A percentile compares a stretch with the other conserved stretches of the same genome.
Conservation (phyloP, 2,797 vertebrate species). For the Picus viridis region DNA sequence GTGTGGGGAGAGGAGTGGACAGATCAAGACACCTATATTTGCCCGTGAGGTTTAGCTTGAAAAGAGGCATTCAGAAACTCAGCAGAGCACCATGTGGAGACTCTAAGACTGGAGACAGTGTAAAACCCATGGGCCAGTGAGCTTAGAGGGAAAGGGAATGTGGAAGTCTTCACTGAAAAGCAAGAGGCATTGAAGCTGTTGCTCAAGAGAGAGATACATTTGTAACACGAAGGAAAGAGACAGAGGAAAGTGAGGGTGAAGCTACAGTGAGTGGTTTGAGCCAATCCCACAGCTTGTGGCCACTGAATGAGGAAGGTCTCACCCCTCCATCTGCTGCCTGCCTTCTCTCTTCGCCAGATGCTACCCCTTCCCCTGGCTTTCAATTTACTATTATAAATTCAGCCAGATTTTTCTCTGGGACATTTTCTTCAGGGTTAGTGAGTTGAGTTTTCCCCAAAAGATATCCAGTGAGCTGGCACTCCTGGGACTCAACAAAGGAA, state of each 20-base stretch:
- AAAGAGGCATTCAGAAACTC: not conserved
- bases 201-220: not conserved
- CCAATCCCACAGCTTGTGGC: not conserved
- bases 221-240: not conserved
- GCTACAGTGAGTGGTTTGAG: not conserved
- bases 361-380: not conserved
- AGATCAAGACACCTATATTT: not conserved
- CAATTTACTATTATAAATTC: not conserved
- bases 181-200: not conserved
- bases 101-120: not conserved
- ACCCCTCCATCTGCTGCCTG: fast-evolving
- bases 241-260: slow-evolving; percentile 4
- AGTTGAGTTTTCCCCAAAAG: not conserved
- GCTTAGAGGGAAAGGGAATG: not conserved
- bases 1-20: not conserved
- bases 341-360: not conserved
- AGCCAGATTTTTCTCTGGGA: not conserved
- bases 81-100: not conserved
- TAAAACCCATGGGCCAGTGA: not conserved
- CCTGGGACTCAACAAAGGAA: not conserved
- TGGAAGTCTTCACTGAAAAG: not conserved
- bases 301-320: slow-evolving; percentile 4
- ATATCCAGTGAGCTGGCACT: not conserved
- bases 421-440: not conserved
- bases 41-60: not conserved